Percentiles rank a stretch among this genome's conserved stretches.
phyloP scores from a whole-genome alignment of 2,797 vertebrate species.

The Spinus pinus region DNA sequence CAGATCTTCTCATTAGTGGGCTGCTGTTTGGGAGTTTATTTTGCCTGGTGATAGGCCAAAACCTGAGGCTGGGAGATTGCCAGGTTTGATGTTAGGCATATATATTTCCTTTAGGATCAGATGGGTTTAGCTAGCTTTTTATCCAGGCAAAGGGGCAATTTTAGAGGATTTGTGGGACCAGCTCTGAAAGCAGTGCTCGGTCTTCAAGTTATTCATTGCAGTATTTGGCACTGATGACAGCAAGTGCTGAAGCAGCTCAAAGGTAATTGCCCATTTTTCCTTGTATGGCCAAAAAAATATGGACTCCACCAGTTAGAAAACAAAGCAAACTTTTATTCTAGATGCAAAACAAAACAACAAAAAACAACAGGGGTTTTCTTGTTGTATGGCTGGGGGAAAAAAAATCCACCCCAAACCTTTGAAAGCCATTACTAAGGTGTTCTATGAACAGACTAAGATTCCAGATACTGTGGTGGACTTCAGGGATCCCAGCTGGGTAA shows the following conservation, averaged over 20 bases:
- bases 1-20: neutral
- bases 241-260: neutral
- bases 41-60: slow-evolving; percentile 44
- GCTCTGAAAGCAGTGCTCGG: neutral
- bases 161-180: slow-evolving; percentile 10
- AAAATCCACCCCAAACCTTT: neutral
- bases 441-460: neutral
- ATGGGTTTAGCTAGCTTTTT: neutral
- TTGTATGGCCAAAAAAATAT: neutral
- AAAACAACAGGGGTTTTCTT: neutral
- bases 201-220: slow-evolving; percentile 22
- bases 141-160: neutral
- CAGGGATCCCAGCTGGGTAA: neutral
- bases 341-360: neutral
- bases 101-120: slow-evolving; percentile 33
- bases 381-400: neutral
- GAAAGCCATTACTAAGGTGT: neutral
- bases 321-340: slow-evolving; percentile 3
- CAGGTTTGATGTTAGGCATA: slow-evolving; percentile 12
- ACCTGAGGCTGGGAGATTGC: neutral
- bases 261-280: neutral
- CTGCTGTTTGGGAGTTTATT: slow-evolving; percentile 21
- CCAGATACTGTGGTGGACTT: neutral
- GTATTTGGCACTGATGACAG: neutral
- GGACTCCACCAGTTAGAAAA: neutral